Base-by-base conservation (phyloP, 2,888 invertebrate species). In the Nemotelus pantherinus region DNA sequence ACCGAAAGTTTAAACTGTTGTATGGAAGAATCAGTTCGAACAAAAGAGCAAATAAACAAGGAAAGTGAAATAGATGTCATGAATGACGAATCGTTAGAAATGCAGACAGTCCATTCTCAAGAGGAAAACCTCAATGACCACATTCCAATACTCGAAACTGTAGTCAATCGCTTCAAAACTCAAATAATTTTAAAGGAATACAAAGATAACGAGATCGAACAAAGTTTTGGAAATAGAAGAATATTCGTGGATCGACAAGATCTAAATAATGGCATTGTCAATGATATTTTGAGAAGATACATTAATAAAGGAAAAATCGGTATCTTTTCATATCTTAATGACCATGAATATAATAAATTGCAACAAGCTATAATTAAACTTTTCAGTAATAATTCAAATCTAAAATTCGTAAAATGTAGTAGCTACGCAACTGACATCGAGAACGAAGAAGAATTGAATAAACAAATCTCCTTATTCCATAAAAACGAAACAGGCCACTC, bases 321-420 rank as follows among this genome's bases (percentile, higher is more conserved):
- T 25, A 25, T 25, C 25, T 25, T 25, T 25, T 25, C 25, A 25
- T 25, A 25, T 25, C 25, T 25, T 25, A 1, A 25, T 25, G 25
- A 25, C 25, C 25, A 25, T 25, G 25, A 25, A 25, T 25, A 25
- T 25, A 25, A 25, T 25, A 25, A 25, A 25, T 39, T 81, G 5
- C 80, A 81, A 45, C 53, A 79, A 78, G 81, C 79, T 25, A 25
- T 60, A 25, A 60, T 60, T 7, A 41, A 7, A 3, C 41, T 60
- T 41, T 60, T 60, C 41, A 7, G 39, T 3, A 7, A 41, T 0
- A 39, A 2, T 3, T 5, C 3, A 60, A 39, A 3, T 4, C 3
- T 41, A 4, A 60, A 60, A 25, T 25, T 25, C 1, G 25, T 25
- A 25, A 25, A 25, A 25, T 25, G 25, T 25, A 25, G 25, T 25